Conservation (phyloP, 2,888 invertebrate genomes). For the Philonicus albiceps region DNA sequence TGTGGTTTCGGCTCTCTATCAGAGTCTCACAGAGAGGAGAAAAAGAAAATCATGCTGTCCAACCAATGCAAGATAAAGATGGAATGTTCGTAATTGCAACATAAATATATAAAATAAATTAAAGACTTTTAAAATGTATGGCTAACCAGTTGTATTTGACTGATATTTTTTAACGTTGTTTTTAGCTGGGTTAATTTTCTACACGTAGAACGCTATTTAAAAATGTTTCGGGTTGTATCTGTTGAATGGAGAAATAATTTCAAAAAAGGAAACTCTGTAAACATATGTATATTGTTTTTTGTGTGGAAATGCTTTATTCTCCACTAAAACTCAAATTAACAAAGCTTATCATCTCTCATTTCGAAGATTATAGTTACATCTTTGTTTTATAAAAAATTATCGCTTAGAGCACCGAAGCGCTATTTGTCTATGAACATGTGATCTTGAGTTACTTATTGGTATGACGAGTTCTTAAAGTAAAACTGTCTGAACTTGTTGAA, state of each 20-base stretch:
- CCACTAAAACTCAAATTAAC: slow-evolving; percentile 14
- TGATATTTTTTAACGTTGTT: no score
- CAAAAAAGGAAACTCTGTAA: not conserved
- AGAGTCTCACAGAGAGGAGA: no score
- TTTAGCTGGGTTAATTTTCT: no score
- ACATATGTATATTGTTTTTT: not conserved
- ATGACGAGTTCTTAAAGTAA: not conserved
- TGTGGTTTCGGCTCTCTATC: no score
- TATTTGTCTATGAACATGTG: not conserved
- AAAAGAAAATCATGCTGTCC: no score
- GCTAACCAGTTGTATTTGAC: no score
- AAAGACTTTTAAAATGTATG: no score
- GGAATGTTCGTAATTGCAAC: no score
- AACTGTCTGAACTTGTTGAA: not conserved
- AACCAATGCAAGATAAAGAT: no score
- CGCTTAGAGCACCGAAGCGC: not conserved
- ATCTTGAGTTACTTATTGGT: not conserved
- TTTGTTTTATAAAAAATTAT: not conserved
- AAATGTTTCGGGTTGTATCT: not conserved
- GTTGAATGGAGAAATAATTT: not conserved
- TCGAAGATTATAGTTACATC: slow-evolving; percentile 6
- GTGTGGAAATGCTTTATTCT: slow-evolving; percentile 15
- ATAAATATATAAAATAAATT: no score
- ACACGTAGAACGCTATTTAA: no score
- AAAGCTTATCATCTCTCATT: not conserved